Base-by-base conservation (phyloP, 2,113 vertebrate species). In the Micronycteris hirsuta region DNA sequence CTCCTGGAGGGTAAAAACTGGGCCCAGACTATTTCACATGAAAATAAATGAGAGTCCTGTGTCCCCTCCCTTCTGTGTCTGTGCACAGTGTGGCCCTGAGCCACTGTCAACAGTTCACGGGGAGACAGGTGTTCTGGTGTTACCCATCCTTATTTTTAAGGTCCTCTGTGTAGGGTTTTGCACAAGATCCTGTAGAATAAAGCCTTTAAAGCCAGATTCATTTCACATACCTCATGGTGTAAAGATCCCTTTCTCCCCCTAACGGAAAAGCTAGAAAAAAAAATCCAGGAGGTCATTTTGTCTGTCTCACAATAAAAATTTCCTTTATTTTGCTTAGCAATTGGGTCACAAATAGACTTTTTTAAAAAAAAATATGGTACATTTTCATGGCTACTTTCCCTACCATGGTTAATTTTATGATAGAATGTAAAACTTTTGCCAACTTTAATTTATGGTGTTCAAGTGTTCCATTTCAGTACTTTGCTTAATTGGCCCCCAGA, bases 401-500 rank as follows among this genome's bases (percentile, higher is more conserved):
- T 68, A 82, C 47, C 74, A 36, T 52, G 92, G 38, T 84, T 96
- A 95, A 95, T 98, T 97, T 97, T 97, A 83, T 91, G 38, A 89
- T 84, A 76, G 73, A 96, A 86, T 89, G 96, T 91, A 96, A 97
- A 97, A 49, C 97, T 98, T 97, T 96, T 97, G 91, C 33, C 47
- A 98, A 93, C 52, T 74, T 97, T 98, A 96, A 93, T 96, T 96
- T 92, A 89, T 76, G 92, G 54, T 73, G 61, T 88, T 96, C 85
- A 96, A 93, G 71, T 96, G 84, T 0, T 54, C 95, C 90, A 94
- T 98, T 95, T 96, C 93, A 98, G 92, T 97, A 94, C 97, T 98
- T 98, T 96, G 68, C 77, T 94, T 98, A 97, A 98, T 98, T 98
- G 98, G 94, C 97, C 98, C 98, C 85, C 90, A 93, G 96, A 97